Evolutionary conservation across 2,888 invertebrate genomes (phyloP).

Genomic region (Oligia fasciuncula): DNA sequence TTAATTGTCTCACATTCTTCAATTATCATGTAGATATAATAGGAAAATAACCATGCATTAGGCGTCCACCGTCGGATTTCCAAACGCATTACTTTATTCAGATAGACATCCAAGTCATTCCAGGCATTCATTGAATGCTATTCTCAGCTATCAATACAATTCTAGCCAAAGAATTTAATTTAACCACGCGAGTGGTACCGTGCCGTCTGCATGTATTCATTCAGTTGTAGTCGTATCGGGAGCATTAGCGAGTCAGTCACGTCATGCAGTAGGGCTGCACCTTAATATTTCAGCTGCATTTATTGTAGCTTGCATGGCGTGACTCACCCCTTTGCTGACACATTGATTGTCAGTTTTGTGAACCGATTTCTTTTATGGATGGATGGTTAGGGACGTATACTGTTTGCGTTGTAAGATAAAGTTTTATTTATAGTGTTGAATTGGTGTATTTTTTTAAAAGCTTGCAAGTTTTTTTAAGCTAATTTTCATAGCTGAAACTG

Average conservation of each 20-base stretch:
- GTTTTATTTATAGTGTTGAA: neutral
- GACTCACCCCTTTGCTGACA: constrained; percentile 9
- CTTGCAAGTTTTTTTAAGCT: neutral
- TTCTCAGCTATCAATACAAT: constrained; percentile 20
- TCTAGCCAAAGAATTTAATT: constrained; percentile 34
- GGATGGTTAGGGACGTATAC: neutral
- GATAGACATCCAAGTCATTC: neutral
- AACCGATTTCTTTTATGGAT: constrained; percentile 21
- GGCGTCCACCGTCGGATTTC: neutral
- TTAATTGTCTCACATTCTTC: neutral
- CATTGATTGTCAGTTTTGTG: constrained; percentile 18
- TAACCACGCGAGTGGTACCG: constrained; percentile 15
- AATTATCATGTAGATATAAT: neutral
- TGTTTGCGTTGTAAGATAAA: neutral
- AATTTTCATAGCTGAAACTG: neutral
- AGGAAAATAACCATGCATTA: neutral
- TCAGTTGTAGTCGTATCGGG: constrained; percentile 20
- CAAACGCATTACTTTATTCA: neutral
- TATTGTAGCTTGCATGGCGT: constrained; percentile 25
- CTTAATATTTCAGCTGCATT: constrained; percentile 48
- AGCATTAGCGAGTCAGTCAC: constrained; percentile 34
- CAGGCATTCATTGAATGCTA: neutral
- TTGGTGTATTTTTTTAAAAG: neutral
- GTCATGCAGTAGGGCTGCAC: constrained; percentile 47
- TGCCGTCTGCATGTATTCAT: constrained; percentile 35